Evolutionary conservation across 2,113 vertebrate genomes (phyloP).

Genomic region (Petroica traversi): DNA sequence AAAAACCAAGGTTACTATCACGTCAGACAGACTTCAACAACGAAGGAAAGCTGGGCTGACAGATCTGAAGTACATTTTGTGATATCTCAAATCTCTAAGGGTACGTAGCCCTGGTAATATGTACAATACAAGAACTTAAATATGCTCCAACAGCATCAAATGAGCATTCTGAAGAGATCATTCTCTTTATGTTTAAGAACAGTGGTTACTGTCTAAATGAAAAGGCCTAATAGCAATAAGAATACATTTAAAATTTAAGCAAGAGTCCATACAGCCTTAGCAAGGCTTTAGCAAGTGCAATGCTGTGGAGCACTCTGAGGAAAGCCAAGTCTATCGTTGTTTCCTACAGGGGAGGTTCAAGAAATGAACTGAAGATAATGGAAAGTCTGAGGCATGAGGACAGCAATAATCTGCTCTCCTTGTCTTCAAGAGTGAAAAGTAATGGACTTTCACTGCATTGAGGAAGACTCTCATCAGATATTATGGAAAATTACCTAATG

Average conservation of each 20-base stretch:
- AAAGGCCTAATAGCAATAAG: neutral
- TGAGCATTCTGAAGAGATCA: neutral
- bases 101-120: neutral
- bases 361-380: neutral
- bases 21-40: constrained; percentile 20
- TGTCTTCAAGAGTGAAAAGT: neutral
- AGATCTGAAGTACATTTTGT: neutral
- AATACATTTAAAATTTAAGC: neutral
- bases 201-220: neutral
- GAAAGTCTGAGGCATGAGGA: neutral
- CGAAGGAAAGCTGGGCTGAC: neutral
- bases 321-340: neutral
- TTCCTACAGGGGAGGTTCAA: neutral
- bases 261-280: neutral
- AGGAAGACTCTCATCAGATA: neutral
- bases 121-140: neutral
- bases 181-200: neutral
- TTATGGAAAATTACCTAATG: neutral
- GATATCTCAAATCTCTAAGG: neutral
- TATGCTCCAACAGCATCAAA: neutral
- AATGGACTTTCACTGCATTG: neutral
- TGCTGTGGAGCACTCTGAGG: neutral
- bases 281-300: neutral
- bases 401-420: neutral
- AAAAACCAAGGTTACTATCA: constrained; percentile 37